phyloP scores from a whole-genome alignment of 2,797 vertebrate species.

The Rhinichthys osculus region DNA sequence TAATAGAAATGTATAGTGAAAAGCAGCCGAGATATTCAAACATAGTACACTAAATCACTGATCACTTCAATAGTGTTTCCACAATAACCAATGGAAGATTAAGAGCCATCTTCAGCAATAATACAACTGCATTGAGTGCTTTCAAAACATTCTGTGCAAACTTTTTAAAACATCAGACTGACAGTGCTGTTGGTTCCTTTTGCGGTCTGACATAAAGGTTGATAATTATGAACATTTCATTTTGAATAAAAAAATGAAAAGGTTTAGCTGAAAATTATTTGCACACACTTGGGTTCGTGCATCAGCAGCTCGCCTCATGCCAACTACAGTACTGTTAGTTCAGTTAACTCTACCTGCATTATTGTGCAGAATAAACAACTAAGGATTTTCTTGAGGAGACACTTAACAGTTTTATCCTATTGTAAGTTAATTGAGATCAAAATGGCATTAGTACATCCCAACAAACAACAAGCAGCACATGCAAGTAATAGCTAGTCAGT shows the following conservation, averaged over 20 bases:
- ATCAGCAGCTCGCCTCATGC: constrained; percentile 21
- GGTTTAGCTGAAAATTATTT: background rate
- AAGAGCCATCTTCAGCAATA: constrained; percentile 6
- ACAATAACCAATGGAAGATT: constrained; percentile 7
- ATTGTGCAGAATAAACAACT: background rate
- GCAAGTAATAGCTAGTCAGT: constrained; percentile 19
- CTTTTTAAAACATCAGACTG: background rate
- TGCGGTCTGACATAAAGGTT: background rate
- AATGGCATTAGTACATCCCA: background rate
- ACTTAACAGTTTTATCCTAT: background rate
- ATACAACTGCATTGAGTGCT: background rate
- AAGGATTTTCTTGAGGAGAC: background rate
- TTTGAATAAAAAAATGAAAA: background rate
- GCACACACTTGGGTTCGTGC: background rate
- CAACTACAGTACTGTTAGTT: background rate
- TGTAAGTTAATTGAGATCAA: background rate
- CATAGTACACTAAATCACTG: background rate
- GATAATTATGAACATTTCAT: background rate
- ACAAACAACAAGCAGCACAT: constrained; percentile 10
- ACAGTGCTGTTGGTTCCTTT: background rate
- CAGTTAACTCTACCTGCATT: background rate
- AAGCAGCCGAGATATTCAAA: background rate
- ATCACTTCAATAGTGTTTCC: constrained; percentile 16
- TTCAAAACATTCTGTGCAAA: constrained; percentile 28
- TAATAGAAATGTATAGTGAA: background rate